Conservation (phyloP, 2,113 vertebrate genomes). For the Garra rufa region DNA sequence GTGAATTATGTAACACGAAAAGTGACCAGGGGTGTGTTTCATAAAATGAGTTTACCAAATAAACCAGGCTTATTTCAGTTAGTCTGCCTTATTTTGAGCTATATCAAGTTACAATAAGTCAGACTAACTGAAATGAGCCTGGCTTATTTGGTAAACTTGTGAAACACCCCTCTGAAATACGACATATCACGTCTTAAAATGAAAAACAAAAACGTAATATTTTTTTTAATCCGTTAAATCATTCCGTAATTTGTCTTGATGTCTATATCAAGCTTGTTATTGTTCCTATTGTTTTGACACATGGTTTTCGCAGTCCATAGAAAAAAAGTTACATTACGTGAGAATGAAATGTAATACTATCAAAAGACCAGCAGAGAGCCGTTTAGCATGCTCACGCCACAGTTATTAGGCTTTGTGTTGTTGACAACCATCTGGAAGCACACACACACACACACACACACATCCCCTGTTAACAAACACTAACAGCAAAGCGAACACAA, state of each 20-base stretch:
- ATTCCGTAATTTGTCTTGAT: background rate
- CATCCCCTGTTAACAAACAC: constrained; percentile 25
- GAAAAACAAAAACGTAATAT: background rate
- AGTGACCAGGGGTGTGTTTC: too few species aligned
- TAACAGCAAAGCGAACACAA: background rate
- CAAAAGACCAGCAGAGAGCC: constrained; percentile 7
- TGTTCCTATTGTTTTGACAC: too few species aligned
- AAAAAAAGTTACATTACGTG: background rate
- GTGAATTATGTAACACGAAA: too few species aligned
- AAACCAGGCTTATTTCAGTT: too few species aligned
- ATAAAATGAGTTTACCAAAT: too few species aligned
- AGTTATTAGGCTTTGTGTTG: constrained; percentile 31
- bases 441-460: background rate
- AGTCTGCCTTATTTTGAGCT: too few species aligned
- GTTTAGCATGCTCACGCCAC: background rate
- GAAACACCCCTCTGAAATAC: too few species aligned
- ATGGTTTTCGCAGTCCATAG: background rate
- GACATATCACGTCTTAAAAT: background rate
- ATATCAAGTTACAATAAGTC: too few species aligned
- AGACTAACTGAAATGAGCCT: too few species aligned
- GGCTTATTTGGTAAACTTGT: too few species aligned
- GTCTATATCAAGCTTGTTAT: too few species aligned
- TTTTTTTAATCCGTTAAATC: background rate
- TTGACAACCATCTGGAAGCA: constrained; percentile 44
- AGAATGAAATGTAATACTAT: constrained; percentile 5